Evolutionary conservation across 2,888 invertebrate genomes (phyloP), one percentile per base, ranked within the genome.

Genomic region (Torymus auratus): DNA sequence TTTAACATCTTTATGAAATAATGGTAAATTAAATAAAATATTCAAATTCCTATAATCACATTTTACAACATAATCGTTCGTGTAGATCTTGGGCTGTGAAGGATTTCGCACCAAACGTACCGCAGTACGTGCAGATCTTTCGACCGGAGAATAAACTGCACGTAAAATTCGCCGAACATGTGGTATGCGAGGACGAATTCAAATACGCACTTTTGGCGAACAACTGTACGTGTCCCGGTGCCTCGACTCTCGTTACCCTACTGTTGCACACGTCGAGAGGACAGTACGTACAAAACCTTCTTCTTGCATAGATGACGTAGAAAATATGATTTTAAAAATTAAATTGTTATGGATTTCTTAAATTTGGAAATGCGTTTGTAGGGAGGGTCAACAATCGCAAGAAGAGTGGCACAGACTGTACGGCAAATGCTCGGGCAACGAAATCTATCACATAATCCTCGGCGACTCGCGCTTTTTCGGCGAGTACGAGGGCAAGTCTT

Each of bases 341-440:
- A 58, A 15, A 15, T 58, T 11, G 0, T 11, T 15, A 3, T 15
- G 7, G 15, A 15, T 15, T 58, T n/a, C 58, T 15, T 15, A 58
- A n/a, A 58, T 58, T 58, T 0, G 1, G 14, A 62, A 62, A 23
- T 23, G 23, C 17, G 12, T n/a, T 67, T 15, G 12, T 89, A 98
- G 98, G 90, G 98, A 98, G 92, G 98, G 98, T 0, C 97, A 98
- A 89, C 96, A 96, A 83, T 97, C 97, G 0, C 96, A 96, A 60
- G 99, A 99, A 92, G 98, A 99, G 91, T 99, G 99, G 99, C 99
- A 99, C 92, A 94, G 97, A 74, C 93, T 98, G n/a, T 99, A 99
- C 91, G 99, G 99, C 17, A 96, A 97, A 90, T 99, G 99, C 91
- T 99, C 99, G 1, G 99, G 99, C 85, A 99, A 99, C 91, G 99